Evolutionary conservation across 2,888 invertebrate species (phyloP).

Genomic region (Metalampra italica): DNA sequence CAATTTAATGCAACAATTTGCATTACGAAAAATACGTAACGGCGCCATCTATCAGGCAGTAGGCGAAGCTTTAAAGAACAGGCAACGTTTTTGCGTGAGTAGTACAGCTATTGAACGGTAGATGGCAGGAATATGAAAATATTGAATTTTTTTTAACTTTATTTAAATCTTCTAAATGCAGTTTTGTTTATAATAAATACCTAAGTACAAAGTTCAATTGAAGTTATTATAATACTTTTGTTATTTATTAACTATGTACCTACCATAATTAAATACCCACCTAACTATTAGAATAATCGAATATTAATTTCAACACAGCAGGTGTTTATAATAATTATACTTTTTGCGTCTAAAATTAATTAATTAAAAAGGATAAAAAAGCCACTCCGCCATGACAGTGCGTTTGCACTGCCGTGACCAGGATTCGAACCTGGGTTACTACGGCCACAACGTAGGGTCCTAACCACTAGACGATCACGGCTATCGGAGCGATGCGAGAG

Average conservation of each 20-base stretch:
- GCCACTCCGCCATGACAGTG: slow-evolving; percentile 62
- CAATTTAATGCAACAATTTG: not conserved
- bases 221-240: no score
- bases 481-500: slow-evolving; percentile 18
- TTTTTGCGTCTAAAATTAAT: not conserved
- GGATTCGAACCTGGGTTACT: slow-evolving; percentile 81
- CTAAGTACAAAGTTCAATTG: no score
- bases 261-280: no score
- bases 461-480: slow-evolving; percentile 49
- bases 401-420: slow-evolving; percentile 79
- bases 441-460: slow-evolving; percentile 80
- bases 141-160: no score
- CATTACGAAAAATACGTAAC: not conserved
- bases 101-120: not conserved
- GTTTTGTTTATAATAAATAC: no score
- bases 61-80: not conserved
- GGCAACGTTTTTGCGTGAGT: not conserved
- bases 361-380: slow-evolving; percentile 21
- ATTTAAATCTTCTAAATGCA: no score
- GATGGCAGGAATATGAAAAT: not conserved
- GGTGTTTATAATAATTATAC: no score
- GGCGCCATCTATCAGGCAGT: slow-evolving; percentile 1
- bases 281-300: no score
- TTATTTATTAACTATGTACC: no score
- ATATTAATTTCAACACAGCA: no score